Conservation (phyloP, 2,888 invertebrate genomes). For the Abrostola tripartita region DNA sequence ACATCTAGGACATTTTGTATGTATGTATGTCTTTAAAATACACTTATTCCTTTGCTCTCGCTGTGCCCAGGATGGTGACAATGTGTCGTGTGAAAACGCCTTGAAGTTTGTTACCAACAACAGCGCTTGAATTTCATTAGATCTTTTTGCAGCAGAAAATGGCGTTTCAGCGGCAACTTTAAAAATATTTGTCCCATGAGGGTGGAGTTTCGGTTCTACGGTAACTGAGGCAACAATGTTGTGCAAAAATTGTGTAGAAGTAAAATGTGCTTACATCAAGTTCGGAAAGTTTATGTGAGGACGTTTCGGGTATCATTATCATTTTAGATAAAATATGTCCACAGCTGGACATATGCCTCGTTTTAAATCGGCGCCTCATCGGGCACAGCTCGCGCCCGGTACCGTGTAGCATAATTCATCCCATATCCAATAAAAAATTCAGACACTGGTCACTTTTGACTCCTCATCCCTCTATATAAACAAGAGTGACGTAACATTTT, state of each 20-base stretch:
- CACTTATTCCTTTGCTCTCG: not conserved
- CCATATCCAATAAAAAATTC: not conserved
- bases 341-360: no score
- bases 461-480: not conserved
- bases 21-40: not conserved
- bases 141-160: constrained; percentile 48
- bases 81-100: constrained; percentile 28
- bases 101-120: constrained; percentile 53
- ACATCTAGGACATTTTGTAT: no score
- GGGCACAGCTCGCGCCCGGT: no score
- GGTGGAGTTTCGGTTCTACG: constrained; percentile 38
- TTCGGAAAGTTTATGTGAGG: constrained; percentile 17
- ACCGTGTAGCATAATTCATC: no score
- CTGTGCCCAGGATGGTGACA: not conserved
- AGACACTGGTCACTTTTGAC: not conserved
- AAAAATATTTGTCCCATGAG: constrained; percentile 54
- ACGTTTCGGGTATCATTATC: no score
- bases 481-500: constrained; percentile 17
- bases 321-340: no score
- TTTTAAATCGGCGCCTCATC: no score
- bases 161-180: constrained; percentile 44
- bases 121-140: constrained; percentile 42
- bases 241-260: constrained; percentile 39
- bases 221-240: constrained; percentile 36
- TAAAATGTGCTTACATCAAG: constrained; percentile 36